Conservation (phyloP, 2,113 vertebrate genomes). For the Polyodon spathula region DNA sequence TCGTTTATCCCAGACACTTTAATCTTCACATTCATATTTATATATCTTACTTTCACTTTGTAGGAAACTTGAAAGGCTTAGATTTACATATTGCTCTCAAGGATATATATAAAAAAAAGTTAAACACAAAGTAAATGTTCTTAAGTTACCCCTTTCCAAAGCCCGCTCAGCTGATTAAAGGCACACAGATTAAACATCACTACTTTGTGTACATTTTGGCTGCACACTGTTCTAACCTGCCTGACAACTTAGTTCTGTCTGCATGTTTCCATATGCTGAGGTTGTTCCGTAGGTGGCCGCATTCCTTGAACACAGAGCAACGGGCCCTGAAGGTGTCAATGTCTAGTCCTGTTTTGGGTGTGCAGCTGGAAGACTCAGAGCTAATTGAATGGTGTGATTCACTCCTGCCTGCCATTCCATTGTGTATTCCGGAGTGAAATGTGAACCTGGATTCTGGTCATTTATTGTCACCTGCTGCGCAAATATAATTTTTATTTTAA, state of each 20-base stretch:
- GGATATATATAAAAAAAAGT: not conserved
- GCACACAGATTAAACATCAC: not conserved
- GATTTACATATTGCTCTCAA: conserved; percentile 26
- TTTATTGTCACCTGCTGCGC: no score
- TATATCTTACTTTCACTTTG: conserved; percentile 2
- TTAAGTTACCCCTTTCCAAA: conserved; percentile 5
- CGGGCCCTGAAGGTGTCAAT: conserved; percentile 23
- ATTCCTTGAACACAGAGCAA: conserved; percentile 18
- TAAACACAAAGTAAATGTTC: conserved; percentile 4
- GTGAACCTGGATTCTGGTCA: not conserved
- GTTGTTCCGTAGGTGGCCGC: conserved; percentile 11
- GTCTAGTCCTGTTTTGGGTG: conserved; percentile 9
- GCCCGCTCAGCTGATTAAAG: conserved; percentile 7
- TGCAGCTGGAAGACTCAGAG: conserved; percentile 26
- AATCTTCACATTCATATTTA: conserved; percentile 7
- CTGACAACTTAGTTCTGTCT: conserved; percentile 23
- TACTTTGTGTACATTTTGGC: not conserved
- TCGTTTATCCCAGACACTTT: conserved; percentile 33
- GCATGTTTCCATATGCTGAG: conserved; percentile 18
- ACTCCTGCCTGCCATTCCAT: conserved; percentile 33
- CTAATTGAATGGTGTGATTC: conserved; percentile 18
- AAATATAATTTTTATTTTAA: no score
- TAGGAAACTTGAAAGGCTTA: conserved; percentile 19
- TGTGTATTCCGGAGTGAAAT: conserved; percentile 22
- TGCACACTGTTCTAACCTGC: conserved; percentile 17